Base-by-base conservation (phyloP, 2,888 invertebrate genomes). In the Pheosia gnoma region DNA sequence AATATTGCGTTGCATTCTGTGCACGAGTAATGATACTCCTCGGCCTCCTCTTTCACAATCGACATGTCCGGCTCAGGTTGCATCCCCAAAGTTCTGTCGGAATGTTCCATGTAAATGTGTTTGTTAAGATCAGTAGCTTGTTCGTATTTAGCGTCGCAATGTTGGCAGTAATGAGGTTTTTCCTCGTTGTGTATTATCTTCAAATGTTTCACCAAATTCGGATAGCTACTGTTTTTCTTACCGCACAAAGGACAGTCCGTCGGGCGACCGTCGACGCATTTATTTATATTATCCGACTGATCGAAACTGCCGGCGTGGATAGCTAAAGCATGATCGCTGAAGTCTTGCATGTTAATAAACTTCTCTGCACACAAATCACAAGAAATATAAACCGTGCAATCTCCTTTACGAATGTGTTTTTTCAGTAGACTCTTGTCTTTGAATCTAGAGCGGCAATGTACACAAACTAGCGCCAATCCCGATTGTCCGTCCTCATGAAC, bases 1-100 rank as follows among this genome's bases (percentile, higher is more conserved):
- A 94, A 95, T 78, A 95, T 93, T 11, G 94, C 94, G 65, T 94
- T 94, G 75, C 95, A 95, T 80, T 95, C 95, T 0, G 95, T 94
- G 73, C 95, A 95, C 0, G 95, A 94, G 71, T 94, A 95, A 65
- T 94, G 93, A 63, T 94, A 94, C 66, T 94, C 94, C 60, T 94
- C 94, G 0, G 90, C 87, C 74, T 94, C 93, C 75, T 93, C 91
- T 72, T 94, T 94, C 5, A 94, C 91, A 36, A 93, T 83, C 4
- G 91, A 88, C 88, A 92, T 89, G 66, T 94, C 91, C 0, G 89
- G 88, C 62, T 89, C 88, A 1, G 71, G 70, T 13, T 76, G 71
- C 74, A 85, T 71, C 45, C 89, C 88, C 56, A 91, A 68, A 4
- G 86, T 81, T 70, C 90, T 87, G 13, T 94, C 93, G 41, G 95